Base-by-base conservation (phyloP, 1,140 invertebrate species). In the Hycleus cichorii region DNA sequence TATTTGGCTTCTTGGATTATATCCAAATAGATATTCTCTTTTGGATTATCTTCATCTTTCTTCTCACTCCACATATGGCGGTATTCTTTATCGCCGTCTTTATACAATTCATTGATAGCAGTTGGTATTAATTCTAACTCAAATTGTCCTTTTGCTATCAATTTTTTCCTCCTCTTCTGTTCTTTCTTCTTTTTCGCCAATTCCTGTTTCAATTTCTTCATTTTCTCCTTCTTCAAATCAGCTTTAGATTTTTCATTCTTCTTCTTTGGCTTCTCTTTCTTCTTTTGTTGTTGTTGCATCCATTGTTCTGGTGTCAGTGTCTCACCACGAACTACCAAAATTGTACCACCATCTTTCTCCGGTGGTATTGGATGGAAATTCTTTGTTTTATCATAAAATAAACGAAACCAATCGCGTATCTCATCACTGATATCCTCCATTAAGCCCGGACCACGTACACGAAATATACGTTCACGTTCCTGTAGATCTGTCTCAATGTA, bases 341-440 rank as follows among this genome's bases (percentile, higher is more conserved):
- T 66, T 2, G 78, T 78, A 10, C 82, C 83, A 7, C 80, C 79
- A 53, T 75, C 70, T 3, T 76, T 60, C 10, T 72, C 75, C 25
- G 75, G 63, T 38, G 83, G 82, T 64, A 76, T 80, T 4, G 72
- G 71, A 56, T 81, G 77, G 50, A 83, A 83, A 42, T 75, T 73
- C 38, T 73, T 74, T 0, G 76, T 60, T 47, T 72, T 69, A 1
- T 74, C 57, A 67, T 81, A 83, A 62, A 84, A 87, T 53, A 80
- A 65, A 6, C 70, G 57, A 60, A 86, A 82, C 85, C 85, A 88
- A 47, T 78, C 78, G 48, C 82, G 79, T 58, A 88, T 82, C 71
- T 88, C 84, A 51, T 81, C 80, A 2, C 79, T 78, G 57, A 87
- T 85, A 64, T 87, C 85, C 64, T 88, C 85, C 74, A 84, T 79